Evolutionary conservation across 2,888 invertebrate species (phyloP).

Genomic region (Neoascia interrupta): DNA sequence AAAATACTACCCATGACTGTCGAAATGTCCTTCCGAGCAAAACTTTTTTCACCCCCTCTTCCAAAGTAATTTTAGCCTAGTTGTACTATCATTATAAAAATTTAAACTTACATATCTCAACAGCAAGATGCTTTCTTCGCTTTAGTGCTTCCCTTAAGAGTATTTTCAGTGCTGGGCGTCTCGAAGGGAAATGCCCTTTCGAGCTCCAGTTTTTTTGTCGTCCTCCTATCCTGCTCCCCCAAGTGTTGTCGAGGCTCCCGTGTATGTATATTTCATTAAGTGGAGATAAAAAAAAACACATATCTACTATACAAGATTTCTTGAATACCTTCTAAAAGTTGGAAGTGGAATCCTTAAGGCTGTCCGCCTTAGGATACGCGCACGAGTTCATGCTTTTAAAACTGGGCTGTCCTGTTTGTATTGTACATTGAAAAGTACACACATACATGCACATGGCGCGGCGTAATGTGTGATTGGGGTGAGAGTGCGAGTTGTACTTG

Average conservation of each 20-base stretch:
- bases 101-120: slow-evolving; percentile 36
- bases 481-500: too few relatives aligned
- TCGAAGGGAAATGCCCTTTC: not conserved
- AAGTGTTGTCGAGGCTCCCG: not conserved
- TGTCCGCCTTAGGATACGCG: slow-evolving; percentile 18
- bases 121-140: slow-evolving; percentile 9
- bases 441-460: too few relatives aligned
- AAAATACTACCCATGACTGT: too few relatives aligned
- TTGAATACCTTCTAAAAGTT: too few relatives aligned
- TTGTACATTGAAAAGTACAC: too few relatives aligned
- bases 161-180: not conserved
- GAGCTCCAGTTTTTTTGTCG: too few relatives aligned
- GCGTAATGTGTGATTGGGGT: too few relatives aligned
- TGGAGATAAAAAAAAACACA: not conserved
- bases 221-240: not conserved
- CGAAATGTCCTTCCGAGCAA: slow-evolving; percentile 29
- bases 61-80: slow-evolving; percentile 11
- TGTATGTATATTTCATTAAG: not conserved
- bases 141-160: slow-evolving; percentile 5
- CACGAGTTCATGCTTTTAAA: slow-evolving; percentile 9
- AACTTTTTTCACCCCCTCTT: slow-evolving; percentile 36
- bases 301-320: too few relatives aligned
- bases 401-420: not conserved
- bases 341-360: not conserved
- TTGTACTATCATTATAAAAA: slow-evolving; percentile 49